Evolutionary conservation across 1,140 invertebrate genomes (phyloP), one percentile per base, ranked within the genome.

Genomic region (Cephus cinctus): DNA sequence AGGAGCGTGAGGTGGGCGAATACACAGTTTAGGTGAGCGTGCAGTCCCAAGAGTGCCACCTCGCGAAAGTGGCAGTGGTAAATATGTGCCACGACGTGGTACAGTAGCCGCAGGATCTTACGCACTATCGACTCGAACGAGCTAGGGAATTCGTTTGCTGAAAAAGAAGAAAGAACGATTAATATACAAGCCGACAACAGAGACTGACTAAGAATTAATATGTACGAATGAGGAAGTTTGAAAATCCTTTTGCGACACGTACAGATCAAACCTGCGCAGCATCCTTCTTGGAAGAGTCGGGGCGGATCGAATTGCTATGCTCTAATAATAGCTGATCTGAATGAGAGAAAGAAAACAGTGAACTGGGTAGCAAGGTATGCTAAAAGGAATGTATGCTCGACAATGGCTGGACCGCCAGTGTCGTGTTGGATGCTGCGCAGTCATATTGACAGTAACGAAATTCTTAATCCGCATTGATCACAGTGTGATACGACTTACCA

Each of bases 11-110:
- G 86, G 81, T 98, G 95, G 73, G 90, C 90, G 81, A 98, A 98
- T 47, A 97, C 90, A 77, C 92, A 90, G 82, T 96, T 96, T 71
- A 96, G 85, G 79, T 97, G 93, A 65, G 91, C 86, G 79, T 97
- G 94, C 62, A 98, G 83, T 63, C 89, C 88, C 69, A 98, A 84
- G 59, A 93, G 82, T 63, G 92, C 88, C 63, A 98, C 86, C 80
- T 97, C 92, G 78, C 90, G 86, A 80, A 97, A 98, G 85, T 98
- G 96, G 78, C 90, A 89, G 77, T 96, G 93, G 81, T 98, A 98
- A 69, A 98, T 84, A 81, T 98, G 96, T 69, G 95, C 94, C 81
- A 98, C 83, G 67, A 98, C 94, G 78, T 98, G 95, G 82, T 96
- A 98, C 79, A 98, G 83, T 78, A 96, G 85, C 71, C 92, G 88